Evolutionary conservation across 1,140 invertebrate species (phyloP), one percentile per base, ranked within the genome.

Genomic region (Halyomorpha halys): DNA sequence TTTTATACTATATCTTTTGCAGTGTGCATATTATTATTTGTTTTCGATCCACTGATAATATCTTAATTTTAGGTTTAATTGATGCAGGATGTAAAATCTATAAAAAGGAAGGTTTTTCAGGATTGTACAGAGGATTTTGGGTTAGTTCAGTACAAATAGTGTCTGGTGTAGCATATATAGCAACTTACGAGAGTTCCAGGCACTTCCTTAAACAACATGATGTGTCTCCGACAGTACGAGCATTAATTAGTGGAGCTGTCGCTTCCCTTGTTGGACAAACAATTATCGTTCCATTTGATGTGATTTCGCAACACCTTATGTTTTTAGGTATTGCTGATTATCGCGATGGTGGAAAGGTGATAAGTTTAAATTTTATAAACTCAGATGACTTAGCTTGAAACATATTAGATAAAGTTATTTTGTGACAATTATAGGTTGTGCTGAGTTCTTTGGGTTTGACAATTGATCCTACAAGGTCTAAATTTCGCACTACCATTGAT

Each of bases 231-330:
- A 76, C 80, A 73, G 69, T 85, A 18, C 85, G 84, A 76, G 85
- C 87, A 16, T 75, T 91, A 34, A 79, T 91, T 63, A 89, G 84
- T 23, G 94, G 94, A 21, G 92, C 86, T 8, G 84, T 84, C 72
- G 94, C 94, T 1, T 97, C 94, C 8, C 73, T 95, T 18, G 90
- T 97, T 44, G 90, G 92, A 2, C 95, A 98, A 77, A 96, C 93
- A 0, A 89, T 97, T 63, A 90, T 97, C 69, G 94, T 97, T 56
- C 95, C 95, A 19, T 94, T 98, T 75, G 95, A 98, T 76, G 86
- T 98, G 34, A 81, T 98, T 34, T 94, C 93, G 71, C 95, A 98
- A 72, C 95, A 98, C 75, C 82, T 97, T 59, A 98, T 98, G 94
- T 86, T 98, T 68, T 78, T 97, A 21, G 92, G 92, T 1, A 78